Base-by-base conservation (phyloP, 2,888 invertebrate genomes). In the Eilema caniola region DNA sequence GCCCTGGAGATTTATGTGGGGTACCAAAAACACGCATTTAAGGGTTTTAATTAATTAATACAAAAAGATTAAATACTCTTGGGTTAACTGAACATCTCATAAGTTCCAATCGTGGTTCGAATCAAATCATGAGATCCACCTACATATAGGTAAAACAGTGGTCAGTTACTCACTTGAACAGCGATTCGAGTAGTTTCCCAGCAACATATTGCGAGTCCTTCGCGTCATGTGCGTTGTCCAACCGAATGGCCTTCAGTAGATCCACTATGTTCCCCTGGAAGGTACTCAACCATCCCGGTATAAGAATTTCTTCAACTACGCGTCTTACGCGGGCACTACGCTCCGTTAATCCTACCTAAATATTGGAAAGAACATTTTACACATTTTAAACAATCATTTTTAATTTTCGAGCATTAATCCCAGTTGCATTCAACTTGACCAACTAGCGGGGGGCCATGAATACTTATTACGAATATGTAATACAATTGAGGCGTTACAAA, bases 261-360 rank as follows among this genome's bases (percentile, higher is more conserved):
- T 96, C 95, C 23, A 98, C 92, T 61, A 97, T 96, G 82, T 98
- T 96, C 3, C 97, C 96, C 64, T 97, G 95, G 84, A 97, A 97
- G 1, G 96, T 95, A 67, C 96, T 96, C 73, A 98, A 91, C 98
- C 98, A 98, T 2, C 96, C 94, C 0, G 97, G 97, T 1, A 98
- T 90, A 77, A 98, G 84, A 53, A 95, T 94, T 69, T 95, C 95
- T 86, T 95, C 95, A 0, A 95, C 95, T 0, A 95, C 95, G 14
- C 95, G 91, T 0, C 94, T 91, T 0, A 95, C 95, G 28, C 95
- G 92, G 1, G 85, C 82, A 71, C 93, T 93, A 16, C 95, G 93
- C 73, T 95, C 95, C 0, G 93, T 95, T 1, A 95, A 80, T 23
- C 95, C 95, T 1, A 95, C 94, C 95, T 95, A 28, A 12, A 47